These are phyloP conservation scores for Masticophis lateralis DNA, from an alignment of 2,797 vertebrate species.

Conservation along the genomic window DNA sequence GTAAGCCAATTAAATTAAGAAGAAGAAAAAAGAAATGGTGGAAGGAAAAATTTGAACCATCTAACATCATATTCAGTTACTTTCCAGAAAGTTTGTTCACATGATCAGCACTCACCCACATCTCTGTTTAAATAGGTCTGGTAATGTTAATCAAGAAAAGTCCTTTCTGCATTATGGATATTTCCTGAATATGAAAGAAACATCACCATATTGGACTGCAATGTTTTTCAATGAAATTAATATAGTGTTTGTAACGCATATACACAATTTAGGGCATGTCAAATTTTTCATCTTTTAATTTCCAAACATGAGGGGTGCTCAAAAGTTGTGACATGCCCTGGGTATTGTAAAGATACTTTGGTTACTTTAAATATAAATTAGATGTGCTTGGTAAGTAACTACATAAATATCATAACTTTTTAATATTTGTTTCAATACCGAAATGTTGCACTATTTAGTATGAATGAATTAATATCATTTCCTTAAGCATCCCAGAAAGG, in stretches of 20 bases:
- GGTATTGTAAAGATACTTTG: too few species aligned
- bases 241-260: neutral
- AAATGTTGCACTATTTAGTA: neutral
- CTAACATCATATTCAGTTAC: neutral
- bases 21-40: neutral
- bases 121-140: neutral
- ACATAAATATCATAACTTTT: too few species aligned
- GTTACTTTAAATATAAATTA: too few species aligned
- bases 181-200: neutral
- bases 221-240: neutral
- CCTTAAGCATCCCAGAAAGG: constrained; percentile 21
- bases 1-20: neutral
- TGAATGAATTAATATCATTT: constrained; percentile 16
- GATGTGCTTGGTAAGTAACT: too few species aligned
- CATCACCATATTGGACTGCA: neutral
- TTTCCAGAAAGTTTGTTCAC: neutral
- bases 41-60: neutral
- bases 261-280: neutral
- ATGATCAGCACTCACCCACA: neutral
- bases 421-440: too few species aligned
- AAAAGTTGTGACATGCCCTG: neutral
- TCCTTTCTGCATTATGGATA: neutral
- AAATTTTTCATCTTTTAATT: neutral
- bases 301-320: neutral
- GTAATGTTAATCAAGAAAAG: neutral